Percentiles rank a stretch among this genome's conserved stretches.
Evolutionary conservation across 2,797 vertebrate genomes (phyloP).

Genomic region (Rallus crepitans): DNA sequence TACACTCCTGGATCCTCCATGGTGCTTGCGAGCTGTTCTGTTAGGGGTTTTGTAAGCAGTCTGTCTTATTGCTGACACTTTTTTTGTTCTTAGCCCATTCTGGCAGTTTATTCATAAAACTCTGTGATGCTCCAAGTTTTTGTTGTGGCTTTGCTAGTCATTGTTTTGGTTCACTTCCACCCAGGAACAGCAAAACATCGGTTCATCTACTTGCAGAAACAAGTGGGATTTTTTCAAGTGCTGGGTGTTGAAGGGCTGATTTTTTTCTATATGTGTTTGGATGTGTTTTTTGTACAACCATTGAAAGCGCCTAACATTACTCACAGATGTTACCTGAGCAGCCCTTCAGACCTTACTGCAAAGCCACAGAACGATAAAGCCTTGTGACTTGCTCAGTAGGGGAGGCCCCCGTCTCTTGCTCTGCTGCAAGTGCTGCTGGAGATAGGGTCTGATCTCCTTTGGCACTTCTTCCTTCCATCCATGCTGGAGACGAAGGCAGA

Average conservation of each 20-base stretch:
- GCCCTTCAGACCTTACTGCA: neutral
- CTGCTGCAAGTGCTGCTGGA: neutral
- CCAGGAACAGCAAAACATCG: neutral
- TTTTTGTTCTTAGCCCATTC: neutral
- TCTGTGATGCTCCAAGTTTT: neutral
- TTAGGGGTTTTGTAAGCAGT: neutral
- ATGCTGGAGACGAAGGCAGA: neutral
- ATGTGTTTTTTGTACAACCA: neutral
- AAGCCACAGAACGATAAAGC: neutral
- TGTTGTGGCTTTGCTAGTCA: neutral
- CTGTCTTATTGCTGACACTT: neutral
- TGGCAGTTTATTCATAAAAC: neutral
- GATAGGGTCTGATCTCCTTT: neutral
- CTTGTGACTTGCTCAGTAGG: neutral
- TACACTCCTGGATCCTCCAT: accelerated
- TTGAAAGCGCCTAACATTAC: neutral
- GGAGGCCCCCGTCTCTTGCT: neutral
- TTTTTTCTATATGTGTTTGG: neutral
- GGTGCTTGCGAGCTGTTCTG: accelerated
- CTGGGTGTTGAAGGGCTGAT: neutral
- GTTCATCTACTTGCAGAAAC: neutral
- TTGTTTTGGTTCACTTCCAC: neutral
- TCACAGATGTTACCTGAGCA: neutral
- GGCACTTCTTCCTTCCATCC: neutral
- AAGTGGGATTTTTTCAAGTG: accelerated